These are phyloP conservation scores for Pocillopora verrucosa DNA, from an alignment of 64 coral and sea anemone genomes.

Conservation along the genomic window DNA sequence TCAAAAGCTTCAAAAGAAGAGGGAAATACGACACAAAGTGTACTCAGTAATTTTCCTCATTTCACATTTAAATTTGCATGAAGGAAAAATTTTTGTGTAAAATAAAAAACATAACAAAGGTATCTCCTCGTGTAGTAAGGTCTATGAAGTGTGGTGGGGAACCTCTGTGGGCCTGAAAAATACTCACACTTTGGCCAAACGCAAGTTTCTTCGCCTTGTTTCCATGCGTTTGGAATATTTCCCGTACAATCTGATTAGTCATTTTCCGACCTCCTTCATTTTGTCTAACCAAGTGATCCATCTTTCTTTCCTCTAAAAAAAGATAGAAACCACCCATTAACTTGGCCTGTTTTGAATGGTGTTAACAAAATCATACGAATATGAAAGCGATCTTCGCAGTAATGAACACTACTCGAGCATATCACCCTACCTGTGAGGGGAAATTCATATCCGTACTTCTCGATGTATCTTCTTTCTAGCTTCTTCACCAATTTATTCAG, in stretches of 20 bases:
- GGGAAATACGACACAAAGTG: no score
- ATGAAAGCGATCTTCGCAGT: neutral
- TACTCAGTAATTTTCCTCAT: no score
- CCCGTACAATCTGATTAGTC: slow-evolving; percentile 22
- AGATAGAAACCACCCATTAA: neutral
- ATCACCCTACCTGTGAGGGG: slow-evolving; percentile 35
- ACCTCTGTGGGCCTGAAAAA: neutral
- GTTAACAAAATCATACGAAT: no score
- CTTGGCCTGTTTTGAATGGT: no score
- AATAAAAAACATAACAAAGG: no score
- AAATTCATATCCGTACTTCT: slow-evolving; percentile 32
- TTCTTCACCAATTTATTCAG: slow-evolving; percentile 8
- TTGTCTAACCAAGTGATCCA: slow-evolving; percentile 30
- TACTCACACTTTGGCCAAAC: neutral
- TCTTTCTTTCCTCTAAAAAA: slow-evolving; percentile 32
- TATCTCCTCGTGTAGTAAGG: no score
- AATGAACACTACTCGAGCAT: no score
- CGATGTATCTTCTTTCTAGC: slow-evolving; percentile 10
- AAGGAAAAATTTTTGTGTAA: neutral
- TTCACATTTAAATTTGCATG: neutral
- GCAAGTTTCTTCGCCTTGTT: neutral
- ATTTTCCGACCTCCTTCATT: slow-evolving; percentile 37
- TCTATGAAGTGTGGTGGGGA: no score
- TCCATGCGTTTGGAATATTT: neutral
- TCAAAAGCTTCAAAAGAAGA: no score